A percentile compares a stretch with the other conserved stretches of the same genome.
Conservation (phyloP, 2,797 vertebrate genomes). For the Tamandua tetradactyla region DNA sequence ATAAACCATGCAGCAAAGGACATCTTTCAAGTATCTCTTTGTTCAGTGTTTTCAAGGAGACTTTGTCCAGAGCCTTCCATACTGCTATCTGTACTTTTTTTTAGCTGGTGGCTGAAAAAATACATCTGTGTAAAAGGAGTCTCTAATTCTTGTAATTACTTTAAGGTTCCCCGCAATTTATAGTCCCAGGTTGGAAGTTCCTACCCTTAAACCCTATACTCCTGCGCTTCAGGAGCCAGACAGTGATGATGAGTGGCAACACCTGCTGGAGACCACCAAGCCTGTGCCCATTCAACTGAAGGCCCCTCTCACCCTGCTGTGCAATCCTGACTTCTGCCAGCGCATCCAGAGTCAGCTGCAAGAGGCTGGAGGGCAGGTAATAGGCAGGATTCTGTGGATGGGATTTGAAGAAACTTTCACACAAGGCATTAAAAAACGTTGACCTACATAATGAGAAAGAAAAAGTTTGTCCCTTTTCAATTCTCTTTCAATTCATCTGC, state of each 20-base stretch:
- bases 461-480: background rate
- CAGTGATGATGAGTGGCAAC: conserved; percentile 89
- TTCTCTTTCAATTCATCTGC: background rate
- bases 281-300: conserved; percentile 74
- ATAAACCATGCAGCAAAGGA: background rate
- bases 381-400: background rate
- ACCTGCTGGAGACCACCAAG: conserved; percentile 82
- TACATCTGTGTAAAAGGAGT: background rate
- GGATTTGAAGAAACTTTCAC: background rate
- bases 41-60: background rate
- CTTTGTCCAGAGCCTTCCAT: background rate
- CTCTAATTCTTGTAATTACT: background rate
- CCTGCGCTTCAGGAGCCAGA: conserved; percentile 85
- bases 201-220: background rate
- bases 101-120: background rate
- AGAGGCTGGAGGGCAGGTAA: conserved; percentile 89
- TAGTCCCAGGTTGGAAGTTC: background rate
- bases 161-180: background rate
- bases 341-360: conserved; percentile 84
- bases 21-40: background rate
- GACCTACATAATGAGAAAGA: background rate
- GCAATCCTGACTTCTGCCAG: conserved; percentile 83
- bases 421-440: background rate
- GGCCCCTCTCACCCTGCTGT: conserved; percentile 76
- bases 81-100: background rate